Percentiles rank a stretch among this genome's conserved stretches.
Evolutionary conservation across 1,140 invertebrate genomes (phyloP).

Genomic region (Coptotermes formosanus): DNA sequence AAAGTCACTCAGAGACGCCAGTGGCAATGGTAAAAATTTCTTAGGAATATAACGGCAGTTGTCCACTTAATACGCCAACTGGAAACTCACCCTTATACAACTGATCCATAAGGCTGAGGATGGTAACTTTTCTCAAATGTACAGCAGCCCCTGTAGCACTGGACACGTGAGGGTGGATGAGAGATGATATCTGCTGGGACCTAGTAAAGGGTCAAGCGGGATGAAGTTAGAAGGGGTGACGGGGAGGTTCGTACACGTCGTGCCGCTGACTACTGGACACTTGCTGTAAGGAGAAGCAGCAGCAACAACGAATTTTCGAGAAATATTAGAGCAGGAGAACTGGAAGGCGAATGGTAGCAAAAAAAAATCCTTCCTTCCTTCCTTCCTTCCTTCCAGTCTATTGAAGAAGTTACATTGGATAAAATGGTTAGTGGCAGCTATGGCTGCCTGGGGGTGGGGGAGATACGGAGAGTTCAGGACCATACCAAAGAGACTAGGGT

Average conservation of each 20-base stretch:
- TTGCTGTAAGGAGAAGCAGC: background rate
- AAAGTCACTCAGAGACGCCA: background rate
- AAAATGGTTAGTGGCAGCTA: conserved; percentile 32
- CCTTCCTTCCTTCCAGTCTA: conserved; percentile 33
- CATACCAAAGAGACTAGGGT: background rate
- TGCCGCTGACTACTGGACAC: conserved; percentile 1
- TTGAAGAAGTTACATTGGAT: conserved; percentile 32
- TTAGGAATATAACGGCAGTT: background rate
- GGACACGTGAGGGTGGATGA: background rate
- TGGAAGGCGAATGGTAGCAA: conserved; percentile 18
- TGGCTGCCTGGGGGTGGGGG: conserved; percentile 10
- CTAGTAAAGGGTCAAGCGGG: background rate
- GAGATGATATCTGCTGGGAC: conserved; percentile 16
- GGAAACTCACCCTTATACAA: conserved; percentile 16
- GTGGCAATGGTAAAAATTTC: background rate
- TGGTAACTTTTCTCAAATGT: background rate
- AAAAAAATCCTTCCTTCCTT: conserved; percentile 24
- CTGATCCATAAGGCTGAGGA: conserved; percentile 5
- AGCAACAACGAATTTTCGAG: conserved; percentile 7
- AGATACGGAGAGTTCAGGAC: background rate
- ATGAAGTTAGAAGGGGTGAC: background rate
- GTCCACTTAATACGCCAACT: background rate
- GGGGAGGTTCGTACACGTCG: background rate
- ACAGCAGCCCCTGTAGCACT: conserved; percentile 13
- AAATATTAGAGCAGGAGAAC: conserved; percentile 16